Evolutionary conservation across 2,888 invertebrate genomes (phyloP), one percentile per base, ranked within the genome.

Genomic region (Caenorhabditis panamensis): DNA sequence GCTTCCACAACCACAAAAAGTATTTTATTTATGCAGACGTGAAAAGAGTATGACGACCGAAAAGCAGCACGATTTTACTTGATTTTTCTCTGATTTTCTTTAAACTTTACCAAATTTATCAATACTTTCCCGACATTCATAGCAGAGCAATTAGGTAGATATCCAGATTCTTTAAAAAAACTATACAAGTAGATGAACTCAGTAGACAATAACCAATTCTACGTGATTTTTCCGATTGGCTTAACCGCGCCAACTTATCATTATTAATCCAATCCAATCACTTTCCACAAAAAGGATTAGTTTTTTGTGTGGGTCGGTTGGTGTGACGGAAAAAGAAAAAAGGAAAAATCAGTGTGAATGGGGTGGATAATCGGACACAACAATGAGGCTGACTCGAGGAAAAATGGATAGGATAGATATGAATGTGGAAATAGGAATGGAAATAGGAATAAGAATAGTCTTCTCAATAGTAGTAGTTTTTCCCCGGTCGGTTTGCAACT

Each of bases 21-120:
- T 75, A 75, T 56, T 75, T 75, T 75, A 75, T 75, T 75, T 75
- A 66, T 75, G 75, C 75, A 75, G 75, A 66, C 75, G 51, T 75
- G 66, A 49, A 66, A 66, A 66, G 64, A 49, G 59, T 67, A 61
- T 66, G 66, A 73, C 61, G 59, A 75, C 47, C 75, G 67, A 75
- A 61, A 66, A 72, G 63, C 72, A 72, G 37, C 41, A 68, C 24
- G 31, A 49, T 62, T 31, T 71, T 37, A 2, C 6, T 13, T 41
- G 8, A 41, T 41, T 41, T 20, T 49, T 44, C 16, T 18, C 41
- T 31, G 26, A 36, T 63, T 72, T 58, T n/a, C 11, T 6, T 24
- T 5, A 11, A 31, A 31, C 1, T 26, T 31, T 41, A 11, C 13
- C 9, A 41, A 41, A 13, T 31, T 31, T 31, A 31, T 6, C 5